A percentile compares a stretch with the other conserved stretches of the same genome.
These are phyloP conservation scores for Syngnathus typhle DNA, from an alignment of 2,113 vertebrate genomes.

Conservation along the genomic window DNA sequence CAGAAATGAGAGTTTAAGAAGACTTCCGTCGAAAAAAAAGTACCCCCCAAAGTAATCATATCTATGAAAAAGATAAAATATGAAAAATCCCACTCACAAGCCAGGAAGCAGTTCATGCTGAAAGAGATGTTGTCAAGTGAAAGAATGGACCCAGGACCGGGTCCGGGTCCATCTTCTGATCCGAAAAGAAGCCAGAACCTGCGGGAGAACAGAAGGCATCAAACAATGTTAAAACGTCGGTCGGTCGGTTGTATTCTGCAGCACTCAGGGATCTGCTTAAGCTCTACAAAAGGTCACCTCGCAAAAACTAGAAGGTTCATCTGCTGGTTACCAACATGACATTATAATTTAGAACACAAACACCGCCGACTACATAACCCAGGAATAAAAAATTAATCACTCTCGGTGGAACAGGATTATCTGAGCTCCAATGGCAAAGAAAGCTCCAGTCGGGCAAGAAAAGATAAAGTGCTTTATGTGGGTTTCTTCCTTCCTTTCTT, in stretches of 20 bases:
- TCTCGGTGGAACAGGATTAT: slow-evolving; percentile 56
- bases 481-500: slow-evolving; percentile 15
- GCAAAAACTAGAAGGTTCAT: slow-evolving; percentile 44
- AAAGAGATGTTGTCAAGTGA: slow-evolving; percentile 91
- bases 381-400: slow-evolving; percentile 59
- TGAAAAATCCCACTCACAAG: slow-evolving; percentile 79
- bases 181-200: slow-evolving; percentile 96
- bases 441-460: slow-evolving; percentile 48
- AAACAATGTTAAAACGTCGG: slow-evolving; percentile 5
- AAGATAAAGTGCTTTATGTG: slow-evolving; percentile 42
- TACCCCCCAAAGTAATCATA: too few species aligned
- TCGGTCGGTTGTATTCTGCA: not conserved
- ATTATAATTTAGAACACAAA: slow-evolving; percentile 60
- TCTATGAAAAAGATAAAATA: not conserved
- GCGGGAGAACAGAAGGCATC: slow-evolving; percentile 33
- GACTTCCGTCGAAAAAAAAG: too few species aligned
- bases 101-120: slow-evolving; percentile 93
- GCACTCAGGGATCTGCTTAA: slow-evolving; percentile 33
- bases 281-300: slow-evolving; percentile 53
- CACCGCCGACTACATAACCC: slow-evolving; percentile 51
- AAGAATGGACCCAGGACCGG: slow-evolving; percentile 76
- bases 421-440: slow-evolving; percentile 42
- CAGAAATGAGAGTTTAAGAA: too few species aligned
- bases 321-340: slow-evolving; percentile 45
- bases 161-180: slow-evolving; percentile 77